Percentiles rank a stretch among this genome's conserved stretches.
Evolutionary conservation across 2,797 vertebrate species (phyloP).

Genomic region (Limnodromus scolopaceus): DNA sequence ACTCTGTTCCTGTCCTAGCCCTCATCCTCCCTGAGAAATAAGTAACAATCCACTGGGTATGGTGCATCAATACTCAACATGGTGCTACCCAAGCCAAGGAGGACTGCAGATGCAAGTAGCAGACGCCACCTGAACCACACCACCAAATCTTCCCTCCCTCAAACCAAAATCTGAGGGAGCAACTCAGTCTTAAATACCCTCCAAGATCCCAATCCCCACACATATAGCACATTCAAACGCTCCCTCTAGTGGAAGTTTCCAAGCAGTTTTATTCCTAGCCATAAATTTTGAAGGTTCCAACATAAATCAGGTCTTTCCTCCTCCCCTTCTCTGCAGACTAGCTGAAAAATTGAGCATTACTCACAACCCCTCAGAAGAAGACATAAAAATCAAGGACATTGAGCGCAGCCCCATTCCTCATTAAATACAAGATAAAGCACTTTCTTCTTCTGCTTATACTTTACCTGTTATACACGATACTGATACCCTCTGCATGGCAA

Average conservation of each 20-base stretch:
- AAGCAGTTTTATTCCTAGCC: background rate
- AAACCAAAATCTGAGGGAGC: background rate
- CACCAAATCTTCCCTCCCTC: background rate
- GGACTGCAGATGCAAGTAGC: background rate
- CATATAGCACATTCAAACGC: background rate
- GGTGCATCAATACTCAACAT: background rate
- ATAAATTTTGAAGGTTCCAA: background rate
- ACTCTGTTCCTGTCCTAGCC: background rate
- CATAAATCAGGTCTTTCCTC: background rate
- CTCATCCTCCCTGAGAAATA: background rate
- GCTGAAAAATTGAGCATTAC: background rate
- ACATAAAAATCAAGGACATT: background rate
- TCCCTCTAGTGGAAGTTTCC: constrained; percentile 62
- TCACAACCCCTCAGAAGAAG: background rate
- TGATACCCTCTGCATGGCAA: background rate
- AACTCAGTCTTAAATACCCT: background rate
- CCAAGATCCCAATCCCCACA: background rate
- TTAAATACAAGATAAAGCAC: background rate
- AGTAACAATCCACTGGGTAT: background rate
- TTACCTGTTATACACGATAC: background rate
- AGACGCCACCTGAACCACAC: background rate
- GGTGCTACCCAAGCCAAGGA: background rate
- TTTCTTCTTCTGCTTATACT: background rate
- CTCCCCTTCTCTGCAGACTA: background rate
- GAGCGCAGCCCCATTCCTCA: background rate